Evolutionary conservation across 1,140 invertebrate genomes (phyloP), one percentile per base, ranked within the genome.

Genomic region (Berghia stephanieae): DNA sequence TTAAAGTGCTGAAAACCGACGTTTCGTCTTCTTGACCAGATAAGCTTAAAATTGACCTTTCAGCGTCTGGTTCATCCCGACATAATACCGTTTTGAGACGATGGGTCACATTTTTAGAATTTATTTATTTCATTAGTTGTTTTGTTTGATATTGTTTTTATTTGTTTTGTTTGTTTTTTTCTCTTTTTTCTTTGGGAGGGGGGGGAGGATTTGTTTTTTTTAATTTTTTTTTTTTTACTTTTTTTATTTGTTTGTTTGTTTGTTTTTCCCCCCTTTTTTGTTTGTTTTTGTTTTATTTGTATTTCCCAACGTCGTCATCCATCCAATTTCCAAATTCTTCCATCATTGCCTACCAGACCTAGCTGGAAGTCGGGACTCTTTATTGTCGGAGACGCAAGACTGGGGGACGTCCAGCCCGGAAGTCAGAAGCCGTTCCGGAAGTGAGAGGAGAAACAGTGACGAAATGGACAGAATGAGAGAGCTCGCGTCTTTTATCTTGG

Each of bases 391-490:
- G n/a, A 4, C 55, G 24, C 5, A 8, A 8, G n/a, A 27, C 21
- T 36, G 27, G 34, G 38, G n/a, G 36, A 42, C 71, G 18, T 36
- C 31, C 1, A 27, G 18, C n/a, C 31, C 1, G 16, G 31, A 27
- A 21, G 13, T 10, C 55, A 52, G 27, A 24, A 27, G 38, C 49
- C 18, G 18, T 18, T n/a, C 18, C 36, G 24, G 43, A 24, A 55
- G n/a, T n/a, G 8, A 46, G 6, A 38, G 21, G 4, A 77, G 38
- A 24, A 71, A 31, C 21, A 24, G 40, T 0, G 46, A 75, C 1
- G 57, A 31, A 21, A 63, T 31, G 13, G 74, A 78, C 36, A 78
- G 77, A 52, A 78, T 78, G 74, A 63, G 80, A 66, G 77, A 79
- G 57, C 69, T 81, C 10, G 80, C 80, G 31, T 67, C 57, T 16